A percentile compares a stretch with the other conserved stretches of the same genome.
phyloP scores from a whole-genome alignment of 2,113 vertebrate species.

The Lasiurus borealis region DNA sequence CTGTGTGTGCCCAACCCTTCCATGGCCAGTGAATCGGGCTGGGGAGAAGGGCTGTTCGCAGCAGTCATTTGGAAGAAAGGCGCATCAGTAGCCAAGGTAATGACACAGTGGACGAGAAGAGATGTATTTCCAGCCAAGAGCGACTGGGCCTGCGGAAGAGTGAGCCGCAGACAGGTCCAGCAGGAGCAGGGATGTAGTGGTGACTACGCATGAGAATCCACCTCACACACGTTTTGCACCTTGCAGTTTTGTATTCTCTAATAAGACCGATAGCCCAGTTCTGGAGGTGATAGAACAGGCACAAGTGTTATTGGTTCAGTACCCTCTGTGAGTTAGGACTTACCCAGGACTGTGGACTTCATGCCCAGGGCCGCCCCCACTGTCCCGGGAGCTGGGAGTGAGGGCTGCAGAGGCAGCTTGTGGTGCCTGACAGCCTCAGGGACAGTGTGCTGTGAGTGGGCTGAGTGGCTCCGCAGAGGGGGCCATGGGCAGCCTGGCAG shows the following conservation, averaged over 20 bases:
- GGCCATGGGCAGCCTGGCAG: neutral
- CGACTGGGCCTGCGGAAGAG: neutral
- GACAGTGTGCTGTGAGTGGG: accelerated
- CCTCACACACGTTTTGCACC: accelerated
- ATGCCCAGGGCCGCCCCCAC: accelerated
- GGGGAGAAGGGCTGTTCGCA: neutral
- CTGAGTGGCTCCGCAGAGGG: neutral
- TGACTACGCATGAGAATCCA: accelerated
- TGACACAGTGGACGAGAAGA: neutral
- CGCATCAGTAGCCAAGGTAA: too few species aligned
- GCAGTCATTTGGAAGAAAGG: neutral
- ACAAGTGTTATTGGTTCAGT: too few species aligned
- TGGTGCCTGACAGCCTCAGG: accelerated
- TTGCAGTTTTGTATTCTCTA: accelerated
- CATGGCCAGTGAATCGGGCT: accelerated
- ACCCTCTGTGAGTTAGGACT: neutral
- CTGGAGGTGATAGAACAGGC: neutral
- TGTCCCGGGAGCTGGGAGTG: too few species aligned
- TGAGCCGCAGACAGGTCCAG: neutral
- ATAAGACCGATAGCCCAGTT: neutral
- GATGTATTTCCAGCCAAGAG: neutral
- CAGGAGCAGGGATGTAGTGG: neutral
- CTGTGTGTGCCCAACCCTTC: neutral
- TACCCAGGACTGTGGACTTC: too few species aligned
- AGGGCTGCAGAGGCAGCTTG: neutral